These are phyloP conservation scores for Brachyptera risi DNA, from an alignment of 2,888 invertebrate genomes.

Conservation along the genomic window DNA sequence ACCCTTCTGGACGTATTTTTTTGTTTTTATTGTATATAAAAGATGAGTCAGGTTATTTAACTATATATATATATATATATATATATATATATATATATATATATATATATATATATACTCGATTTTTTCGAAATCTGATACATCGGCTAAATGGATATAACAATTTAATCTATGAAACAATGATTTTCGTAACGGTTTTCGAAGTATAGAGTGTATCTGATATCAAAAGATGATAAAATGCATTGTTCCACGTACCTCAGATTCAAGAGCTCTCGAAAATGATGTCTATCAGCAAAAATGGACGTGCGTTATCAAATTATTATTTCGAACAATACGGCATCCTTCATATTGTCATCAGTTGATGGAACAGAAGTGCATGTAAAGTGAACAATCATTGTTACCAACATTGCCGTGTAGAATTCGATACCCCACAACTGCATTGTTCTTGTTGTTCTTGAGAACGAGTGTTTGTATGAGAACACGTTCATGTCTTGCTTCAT, in stretches of 20 bases:
- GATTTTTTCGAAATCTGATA: conserved; percentile 12
- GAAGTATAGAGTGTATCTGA: too few relatives aligned
- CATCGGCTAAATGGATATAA: not conserved
- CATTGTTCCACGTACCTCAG: too few relatives aligned
- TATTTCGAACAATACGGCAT: not conserved
- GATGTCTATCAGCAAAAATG: too few relatives aligned
- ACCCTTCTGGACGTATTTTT: conserved; percentile 11
- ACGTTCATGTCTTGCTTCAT: too few relatives aligned
- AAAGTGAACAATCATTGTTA: not conserved
- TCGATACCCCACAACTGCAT: too few relatives aligned
- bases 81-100: too few relatives aligned
- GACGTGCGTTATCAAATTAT: not conserved
- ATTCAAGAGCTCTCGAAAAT: too few relatives aligned
- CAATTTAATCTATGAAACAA: conserved; percentile 13
- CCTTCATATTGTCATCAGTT: not conserved
- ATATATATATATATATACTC: too few relatives aligned
- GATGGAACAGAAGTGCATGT: not conserved
- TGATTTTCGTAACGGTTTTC: conserved; percentile 6
- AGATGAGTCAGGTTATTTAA: conserved; percentile 3
- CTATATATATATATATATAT: too few relatives aligned
- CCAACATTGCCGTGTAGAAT: not conserved
- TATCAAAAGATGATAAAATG: not conserved
- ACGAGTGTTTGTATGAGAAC: too few relatives aligned
- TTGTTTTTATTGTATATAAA: conserved; percentile 5
- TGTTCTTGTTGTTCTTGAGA: too few relatives aligned